These are phyloP conservation scores for Ophioderma brevispina DNA, from an alignment of 35 echinoderm and acorn worm species.

Conservation along the genomic window DNA sequence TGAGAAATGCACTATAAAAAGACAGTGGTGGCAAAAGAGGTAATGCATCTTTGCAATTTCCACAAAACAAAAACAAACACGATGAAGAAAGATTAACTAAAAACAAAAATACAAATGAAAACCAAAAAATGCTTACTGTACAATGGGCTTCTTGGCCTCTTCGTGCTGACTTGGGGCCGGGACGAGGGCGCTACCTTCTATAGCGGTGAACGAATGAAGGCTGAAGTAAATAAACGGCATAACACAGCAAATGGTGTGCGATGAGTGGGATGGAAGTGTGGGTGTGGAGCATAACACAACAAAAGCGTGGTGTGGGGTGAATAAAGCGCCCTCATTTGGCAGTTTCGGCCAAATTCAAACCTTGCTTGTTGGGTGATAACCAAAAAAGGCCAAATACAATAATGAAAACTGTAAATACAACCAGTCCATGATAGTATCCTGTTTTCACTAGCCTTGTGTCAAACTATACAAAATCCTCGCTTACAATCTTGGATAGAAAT, in stretches of 20 bases:
- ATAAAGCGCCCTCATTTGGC: not conserved
- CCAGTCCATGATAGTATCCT: no score
- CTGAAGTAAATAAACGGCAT: constrained; percentile 43
- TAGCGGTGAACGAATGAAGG: constrained; percentile 67
- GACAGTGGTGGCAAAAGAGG: not conserved
- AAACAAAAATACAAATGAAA: not conserved
- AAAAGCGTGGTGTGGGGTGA: not conserved
- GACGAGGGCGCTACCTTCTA: constrained; percentile 56
- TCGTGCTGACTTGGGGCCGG: constrained; percentile 32
- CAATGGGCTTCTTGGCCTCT: constrained; percentile 14
- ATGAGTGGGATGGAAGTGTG: constrained; percentile 4
- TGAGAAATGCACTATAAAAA: no score
- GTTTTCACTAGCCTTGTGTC: no score
- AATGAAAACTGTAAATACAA: no score
- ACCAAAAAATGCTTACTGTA: constrained; percentile 44
- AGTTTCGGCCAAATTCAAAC: no score
- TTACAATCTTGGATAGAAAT: no score
- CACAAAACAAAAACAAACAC: not conserved
- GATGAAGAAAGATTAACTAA: not conserved
- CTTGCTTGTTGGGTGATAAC: no score
- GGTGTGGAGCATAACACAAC: not conserved
- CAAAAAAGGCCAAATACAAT: no score
- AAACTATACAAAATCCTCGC: no score
- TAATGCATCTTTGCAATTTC: not conserved
- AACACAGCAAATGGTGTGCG: constrained; percentile 39